Evolutionary conservation across 1,140 invertebrate species (phyloP).

Genomic region (Trachymyrmex cornetzi): DNA sequence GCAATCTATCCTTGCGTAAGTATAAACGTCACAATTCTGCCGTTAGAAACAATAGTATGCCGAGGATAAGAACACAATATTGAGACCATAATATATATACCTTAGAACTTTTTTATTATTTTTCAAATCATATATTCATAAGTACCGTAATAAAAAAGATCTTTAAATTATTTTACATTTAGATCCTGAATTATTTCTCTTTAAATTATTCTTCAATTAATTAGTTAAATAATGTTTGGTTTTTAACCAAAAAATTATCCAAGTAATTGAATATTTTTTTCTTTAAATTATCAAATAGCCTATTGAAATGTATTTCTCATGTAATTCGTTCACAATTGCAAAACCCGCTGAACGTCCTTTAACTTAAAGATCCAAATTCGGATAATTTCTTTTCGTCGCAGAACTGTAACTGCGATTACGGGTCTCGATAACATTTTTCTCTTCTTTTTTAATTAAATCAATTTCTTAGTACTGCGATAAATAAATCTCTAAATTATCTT

Average conservation of each 20-base stretch:
- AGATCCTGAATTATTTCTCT: not conserved
- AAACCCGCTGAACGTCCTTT: not conserved
- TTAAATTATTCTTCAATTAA: not conserved
- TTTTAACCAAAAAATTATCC: not conserved
- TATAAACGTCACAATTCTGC: slow-evolving; percentile 35
- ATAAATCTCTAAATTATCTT: not conserved
- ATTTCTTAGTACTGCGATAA: not conserved
- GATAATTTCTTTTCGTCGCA: not conserved
- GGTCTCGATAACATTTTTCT: not conserved
- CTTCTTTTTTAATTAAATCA: not conserved
- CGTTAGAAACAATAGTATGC: slow-evolving; percentile 6
- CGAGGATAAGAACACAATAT: not conserved
- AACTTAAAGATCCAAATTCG: not conserved
- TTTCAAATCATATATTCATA: not conserved
- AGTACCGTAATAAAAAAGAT: not conserved
- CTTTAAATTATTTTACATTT: not conserved
- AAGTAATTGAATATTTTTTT: not conserved
- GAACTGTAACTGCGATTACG: too few species aligned
- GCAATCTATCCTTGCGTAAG: slow-evolving; percentile 46
- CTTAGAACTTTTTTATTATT: not conserved
- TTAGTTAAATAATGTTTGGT: not conserved
- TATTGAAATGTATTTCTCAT: not conserved
- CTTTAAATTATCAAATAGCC: not conserved
- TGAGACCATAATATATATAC: not conserved
- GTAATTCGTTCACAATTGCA: not conserved